Percentiles rank a stretch among this genome's conserved stretches.
phyloP scores from a whole-genome alignment of 2,797 vertebrate species.

The Perdix hodgsoniae region DNA sequence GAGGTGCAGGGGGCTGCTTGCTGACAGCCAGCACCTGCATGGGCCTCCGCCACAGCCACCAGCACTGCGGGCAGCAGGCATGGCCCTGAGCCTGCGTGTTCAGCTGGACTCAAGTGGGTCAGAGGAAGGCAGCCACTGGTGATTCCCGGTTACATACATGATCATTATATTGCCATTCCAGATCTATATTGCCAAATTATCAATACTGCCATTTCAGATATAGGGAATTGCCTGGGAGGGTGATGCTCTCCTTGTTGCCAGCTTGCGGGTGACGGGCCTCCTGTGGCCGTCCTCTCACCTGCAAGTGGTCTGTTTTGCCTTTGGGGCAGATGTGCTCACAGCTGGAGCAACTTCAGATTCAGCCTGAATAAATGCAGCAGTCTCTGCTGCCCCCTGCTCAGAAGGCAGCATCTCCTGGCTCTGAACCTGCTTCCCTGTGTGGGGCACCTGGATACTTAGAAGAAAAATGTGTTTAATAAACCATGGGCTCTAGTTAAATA shows the following conservation, averaged over 20 bases:
- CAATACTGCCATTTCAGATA: neutral
- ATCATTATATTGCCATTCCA: too few species aligned
- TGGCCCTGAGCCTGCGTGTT: neutral
- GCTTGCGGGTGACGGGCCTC: neutral
- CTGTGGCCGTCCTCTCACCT: neutral
- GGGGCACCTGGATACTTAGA: neutral
- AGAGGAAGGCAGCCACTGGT: neutral
- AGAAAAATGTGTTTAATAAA: constrained; percentile 3
- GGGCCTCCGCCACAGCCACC: neutral
- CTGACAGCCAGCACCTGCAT: accelerated
- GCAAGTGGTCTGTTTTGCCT: neutral
- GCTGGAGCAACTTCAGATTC: neutral
- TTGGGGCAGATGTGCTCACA: neutral
- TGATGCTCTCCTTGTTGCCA: neutral
- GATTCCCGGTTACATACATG: neutral
- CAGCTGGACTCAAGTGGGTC: neutral
- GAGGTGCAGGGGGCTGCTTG: neutral
- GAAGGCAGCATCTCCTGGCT: neutral
- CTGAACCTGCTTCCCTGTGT: neutral
- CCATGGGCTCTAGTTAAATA: neutral
- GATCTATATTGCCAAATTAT: too few species aligned
- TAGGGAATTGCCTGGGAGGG: neutral
- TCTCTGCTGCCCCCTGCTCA: neutral
- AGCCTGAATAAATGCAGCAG: neutral
- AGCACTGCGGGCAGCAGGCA: neutral